These are phyloP conservation scores for Sorex fumeus DNA, from an alignment of 2,113 vertebrate species.

Conservation along the genomic window DNA sequence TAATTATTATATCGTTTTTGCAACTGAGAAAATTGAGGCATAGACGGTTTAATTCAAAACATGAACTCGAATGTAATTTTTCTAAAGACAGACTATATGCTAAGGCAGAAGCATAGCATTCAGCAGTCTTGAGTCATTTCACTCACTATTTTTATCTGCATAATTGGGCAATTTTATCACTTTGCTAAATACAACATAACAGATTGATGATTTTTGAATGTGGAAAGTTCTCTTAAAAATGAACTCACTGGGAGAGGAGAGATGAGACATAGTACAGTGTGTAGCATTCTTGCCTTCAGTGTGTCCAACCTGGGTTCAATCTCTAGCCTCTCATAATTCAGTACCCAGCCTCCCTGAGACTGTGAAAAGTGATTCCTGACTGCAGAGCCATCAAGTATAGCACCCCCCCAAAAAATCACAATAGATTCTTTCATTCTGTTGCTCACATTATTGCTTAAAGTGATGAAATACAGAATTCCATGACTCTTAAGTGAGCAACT, in stretches of 20 bases:
- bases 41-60: not conserved
- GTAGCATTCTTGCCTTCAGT: too few species aligned
- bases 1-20: not conserved
- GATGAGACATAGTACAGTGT: too few species aligned
- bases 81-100: not conserved
- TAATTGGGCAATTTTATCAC: not conserved
- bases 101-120: not conserved
- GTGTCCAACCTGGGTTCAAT: too few species aligned
- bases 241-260: not conserved
- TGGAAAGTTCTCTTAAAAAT: slow-evolving; percentile 12
- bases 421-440: not conserved
- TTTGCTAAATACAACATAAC: not conserved
- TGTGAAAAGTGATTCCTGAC: too few species aligned
- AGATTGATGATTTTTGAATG: not conserved
- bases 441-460: slow-evolving; percentile 2
- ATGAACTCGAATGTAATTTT: not conserved
- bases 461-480: slow-evolving; percentile 60
- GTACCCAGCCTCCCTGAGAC: too few species aligned
- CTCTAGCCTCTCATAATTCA: too few species aligned
- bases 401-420: not conserved
- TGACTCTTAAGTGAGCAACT: slow-evolving; percentile 55
- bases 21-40: not conserved
- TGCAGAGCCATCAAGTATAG: too few species aligned
- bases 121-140: not conserved
- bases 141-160: not conserved